phyloP scores from a whole-genome alignment of 2,113 vertebrate genomes.

The Bothrops jararaca region DNA sequence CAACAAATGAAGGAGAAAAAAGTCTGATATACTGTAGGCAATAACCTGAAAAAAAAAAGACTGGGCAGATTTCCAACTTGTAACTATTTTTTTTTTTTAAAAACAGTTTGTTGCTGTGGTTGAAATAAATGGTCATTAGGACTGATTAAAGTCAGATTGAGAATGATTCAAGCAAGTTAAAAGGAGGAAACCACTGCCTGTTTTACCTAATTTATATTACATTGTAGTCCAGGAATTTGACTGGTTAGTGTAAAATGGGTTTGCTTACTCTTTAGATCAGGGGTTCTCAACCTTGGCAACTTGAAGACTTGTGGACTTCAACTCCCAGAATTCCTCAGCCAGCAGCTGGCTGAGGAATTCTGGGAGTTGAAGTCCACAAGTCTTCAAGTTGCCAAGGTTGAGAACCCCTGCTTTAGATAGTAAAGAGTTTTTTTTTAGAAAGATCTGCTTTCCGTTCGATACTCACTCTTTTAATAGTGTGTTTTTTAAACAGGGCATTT shows the following conservation, averaged over 20 bases:
- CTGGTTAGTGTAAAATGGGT: conserved; percentile 40
- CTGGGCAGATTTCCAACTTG: conserved; percentile 63
- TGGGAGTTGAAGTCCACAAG: too few species aligned
- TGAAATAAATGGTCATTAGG: conserved; percentile 70
- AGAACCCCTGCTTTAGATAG: too few species aligned
- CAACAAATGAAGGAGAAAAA: background rate
- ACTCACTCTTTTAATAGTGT: background rate
- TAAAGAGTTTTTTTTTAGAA: conserved; percentile 1
- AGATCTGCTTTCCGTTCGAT: background rate
- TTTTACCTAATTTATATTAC: conserved; percentile 62
- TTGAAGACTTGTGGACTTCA: too few species aligned
- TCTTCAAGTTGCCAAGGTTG: too few species aligned
- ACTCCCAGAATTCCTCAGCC: too few species aligned
- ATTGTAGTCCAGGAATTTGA: conserved; percentile 47
- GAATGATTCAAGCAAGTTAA: conserved; percentile 60
- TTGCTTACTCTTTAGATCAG: too few species aligned
- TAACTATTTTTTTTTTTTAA: conserved; percentile 37
- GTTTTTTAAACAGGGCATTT: background rate
- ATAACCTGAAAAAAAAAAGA: conserved; percentile 50
- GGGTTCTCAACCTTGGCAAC: too few species aligned
- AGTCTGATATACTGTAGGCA: conserved; percentile 54
- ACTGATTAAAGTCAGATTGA: conserved; percentile 72
- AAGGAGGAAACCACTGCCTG: conserved; percentile 61
- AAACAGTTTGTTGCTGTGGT: conserved; percentile 50
- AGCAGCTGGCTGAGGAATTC: too few species aligned